Conservation (phyloP, 2,888 invertebrate species). For the Hydrotaea cyrtoneurina region DNA sequence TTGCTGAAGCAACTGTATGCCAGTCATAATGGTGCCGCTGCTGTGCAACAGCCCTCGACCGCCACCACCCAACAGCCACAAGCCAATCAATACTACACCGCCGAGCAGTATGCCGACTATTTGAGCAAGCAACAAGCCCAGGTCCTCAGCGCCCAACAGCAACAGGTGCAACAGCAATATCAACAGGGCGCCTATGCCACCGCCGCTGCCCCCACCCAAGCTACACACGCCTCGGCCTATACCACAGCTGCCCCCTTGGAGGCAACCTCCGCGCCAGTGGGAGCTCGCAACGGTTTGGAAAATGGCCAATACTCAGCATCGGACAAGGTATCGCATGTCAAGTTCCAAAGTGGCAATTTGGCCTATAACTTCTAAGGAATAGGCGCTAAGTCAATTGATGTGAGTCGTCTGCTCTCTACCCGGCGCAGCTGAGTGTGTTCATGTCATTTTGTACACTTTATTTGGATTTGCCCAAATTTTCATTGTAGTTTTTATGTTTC, state of each 20-base stretch:
- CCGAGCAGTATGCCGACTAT: conserved; percentile 76
- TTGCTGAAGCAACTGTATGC: conserved; percentile 74
- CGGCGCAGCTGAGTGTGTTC: not conserved
- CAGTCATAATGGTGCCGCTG: conserved; percentile 64
- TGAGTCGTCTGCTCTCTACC: too few relatives aligned
- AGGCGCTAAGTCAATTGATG: not conserved
- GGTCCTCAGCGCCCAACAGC: conserved; percentile 70
- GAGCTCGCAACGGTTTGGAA: conserved; percentile 72
- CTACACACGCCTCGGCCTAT: conserved; percentile 38
- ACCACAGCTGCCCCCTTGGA: conserved; percentile 10
- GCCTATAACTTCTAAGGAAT: conserved; percentile 76
- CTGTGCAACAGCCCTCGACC: conserved; percentile 58
- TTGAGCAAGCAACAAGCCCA: conserved; percentile 74
- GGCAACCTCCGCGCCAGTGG: conserved; percentile 3
- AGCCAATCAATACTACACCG: conserved; percentile 77
- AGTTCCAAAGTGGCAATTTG: conserved; percentile 80
- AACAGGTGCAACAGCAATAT: conserved; percentile 69
- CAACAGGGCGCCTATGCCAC: conserved; percentile 57
- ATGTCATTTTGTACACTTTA: not conserved
- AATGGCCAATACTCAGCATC: conserved; percentile 79
- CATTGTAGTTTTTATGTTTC: not conserved
- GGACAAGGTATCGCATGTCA: conserved; percentile 81
- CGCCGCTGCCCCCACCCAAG: conserved; percentile 39
- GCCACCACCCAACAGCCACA: conserved; percentile 50
- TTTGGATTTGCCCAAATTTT: not conserved